Evolutionary conservation across 2,888 invertebrate species (phyloP), one percentile per base, ranked within the genome.

Genomic region (Protonemura montana): DNA sequence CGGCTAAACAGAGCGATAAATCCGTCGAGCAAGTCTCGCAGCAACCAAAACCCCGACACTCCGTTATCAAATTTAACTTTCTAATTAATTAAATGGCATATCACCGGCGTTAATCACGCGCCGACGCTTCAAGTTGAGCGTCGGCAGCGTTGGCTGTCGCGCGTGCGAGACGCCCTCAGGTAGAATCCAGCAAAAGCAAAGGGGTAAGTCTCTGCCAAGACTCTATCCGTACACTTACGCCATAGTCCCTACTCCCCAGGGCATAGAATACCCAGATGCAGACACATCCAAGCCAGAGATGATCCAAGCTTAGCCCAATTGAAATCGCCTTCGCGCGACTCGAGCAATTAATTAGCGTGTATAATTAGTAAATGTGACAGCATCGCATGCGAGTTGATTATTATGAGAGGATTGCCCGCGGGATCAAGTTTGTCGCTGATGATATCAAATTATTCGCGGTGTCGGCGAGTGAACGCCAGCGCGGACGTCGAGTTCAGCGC

Each of bases 291-390:
- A 59, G 59, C 59, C 16, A n/a, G 21, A 13, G 82, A 21, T 83
- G 41, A 41, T 83, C 82, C 41, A 2, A n/a, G 35, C 29, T 83
- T 83, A 83, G 30, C 82, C 82, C 35, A 83, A 83, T 83, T 83
- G 42, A 81, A 30, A 81, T 81, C 13, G 81, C 81, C 28, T 13
- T n/a, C 25, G 6, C 26, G 35, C n/a, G 41, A 86, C 7, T n/a
- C 59, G 42, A 86, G 83, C 82, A 87, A 87, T 87, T 87, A 87
- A 85, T 87, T 87, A 80, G 81, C 82, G 27, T 85, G 82, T 85
- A n/a, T 85, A 87, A 87, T 87, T 87, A 85, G 25, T 84, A 59
- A 84, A 59, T 76, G 76, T 25, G 76, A 26, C 26, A 28, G 76
- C 2, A 30, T 59, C 59, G 13, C 13, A 1, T 21, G 59, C 59